These are phyloP conservation scores for Imbricaverruca yamaguchii DNA, from an alignment of 2,888 invertebrate genomes.

Conservation along the genomic window DNA sequence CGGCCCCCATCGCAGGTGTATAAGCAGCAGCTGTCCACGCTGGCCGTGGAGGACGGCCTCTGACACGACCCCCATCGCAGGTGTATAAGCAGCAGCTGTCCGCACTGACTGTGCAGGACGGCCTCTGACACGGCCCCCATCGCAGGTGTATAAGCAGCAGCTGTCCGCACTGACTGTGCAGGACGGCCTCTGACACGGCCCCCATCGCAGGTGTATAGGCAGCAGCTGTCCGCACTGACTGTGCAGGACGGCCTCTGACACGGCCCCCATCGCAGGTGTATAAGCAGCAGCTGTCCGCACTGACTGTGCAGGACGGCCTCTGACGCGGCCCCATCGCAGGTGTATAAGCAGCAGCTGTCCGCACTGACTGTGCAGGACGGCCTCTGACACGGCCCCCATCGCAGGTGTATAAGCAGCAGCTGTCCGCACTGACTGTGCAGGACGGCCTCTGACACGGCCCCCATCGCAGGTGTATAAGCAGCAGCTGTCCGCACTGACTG, in stretches of 20 bases:
- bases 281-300: conserved; percentile 41
- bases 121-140: conserved; percentile 15
- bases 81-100: conserved; percentile 42
- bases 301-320: conserved; percentile 36
- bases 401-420: conserved; percentile 41
- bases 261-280: conserved; percentile 34
- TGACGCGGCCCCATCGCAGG: conserved; percentile 8
- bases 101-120: conserved; percentile 37
- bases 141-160: conserved; percentile 41
- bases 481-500: conserved; percentile 40
- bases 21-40: conserved; percentile 41
- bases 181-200: conserved; percentile 30
- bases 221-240: conserved; percentile 40
- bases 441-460: conserved; percentile 29
- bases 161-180: conserved; percentile 38
- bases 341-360: conserved; percentile 42
- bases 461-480: conserved; percentile 38
- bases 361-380: conserved; percentile 38
- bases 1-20: conserved; percentile 34
- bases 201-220: conserved; percentile 37
- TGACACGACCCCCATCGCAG: neutral
- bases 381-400: neutral
- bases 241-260: conserved; percentile 34
- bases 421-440: conserved; percentile 38
- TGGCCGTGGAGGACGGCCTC: conserved; percentile 36